These are phyloP conservation scores for Xestia rhomboidea DNA, from an alignment of 2,888 invertebrate genomes.

Conservation along the genomic window DNA sequence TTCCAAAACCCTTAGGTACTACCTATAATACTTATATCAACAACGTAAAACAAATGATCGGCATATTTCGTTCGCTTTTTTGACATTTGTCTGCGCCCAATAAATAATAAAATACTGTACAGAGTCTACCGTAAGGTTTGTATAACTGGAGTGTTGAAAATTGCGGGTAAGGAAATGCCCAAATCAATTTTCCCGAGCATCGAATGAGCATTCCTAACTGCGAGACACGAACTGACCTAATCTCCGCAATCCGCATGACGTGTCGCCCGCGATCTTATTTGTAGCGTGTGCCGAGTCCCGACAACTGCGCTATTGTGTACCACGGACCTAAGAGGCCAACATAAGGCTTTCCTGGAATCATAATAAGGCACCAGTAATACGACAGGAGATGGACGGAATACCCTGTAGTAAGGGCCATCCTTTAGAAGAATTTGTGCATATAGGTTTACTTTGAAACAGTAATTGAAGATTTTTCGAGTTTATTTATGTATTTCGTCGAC, in stretches of 20 bases:
- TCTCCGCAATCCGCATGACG: constrained; percentile 78
- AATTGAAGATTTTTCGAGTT: not conserved
- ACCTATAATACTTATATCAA: not conserved
- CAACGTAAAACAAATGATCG: not conserved
- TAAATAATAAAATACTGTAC: not conserved
- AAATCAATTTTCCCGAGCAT: constrained; percentile 14
- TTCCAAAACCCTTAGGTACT: not conserved
- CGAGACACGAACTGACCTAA: constrained; percentile 71
- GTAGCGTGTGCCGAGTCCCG: constrained; percentile 68
- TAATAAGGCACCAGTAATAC: constrained; percentile 31
- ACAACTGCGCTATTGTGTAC: constrained; percentile 70
- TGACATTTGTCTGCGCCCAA: not conserved
- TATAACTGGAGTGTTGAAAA: not conserved
- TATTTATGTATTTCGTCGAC: too few species aligned
- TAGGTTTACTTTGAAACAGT: too few species aligned
- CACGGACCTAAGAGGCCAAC: constrained; percentile 28
- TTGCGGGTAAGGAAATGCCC: not conserved
- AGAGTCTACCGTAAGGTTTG: not conserved
- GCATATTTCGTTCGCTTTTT: not conserved
- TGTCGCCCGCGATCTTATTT: constrained; percentile 79
- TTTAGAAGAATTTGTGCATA: not conserved
- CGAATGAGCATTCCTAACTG: constrained; percentile 47
- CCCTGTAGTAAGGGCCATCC: not conserved
- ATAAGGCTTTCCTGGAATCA: constrained; percentile 19
- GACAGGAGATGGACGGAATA: constrained; percentile 22